Percentiles rank a stretch among this genome's conserved stretches.
Evolutionary conservation across 2,888 invertebrate species (phyloP).

Genomic region (Campoplex nolae): DNA sequence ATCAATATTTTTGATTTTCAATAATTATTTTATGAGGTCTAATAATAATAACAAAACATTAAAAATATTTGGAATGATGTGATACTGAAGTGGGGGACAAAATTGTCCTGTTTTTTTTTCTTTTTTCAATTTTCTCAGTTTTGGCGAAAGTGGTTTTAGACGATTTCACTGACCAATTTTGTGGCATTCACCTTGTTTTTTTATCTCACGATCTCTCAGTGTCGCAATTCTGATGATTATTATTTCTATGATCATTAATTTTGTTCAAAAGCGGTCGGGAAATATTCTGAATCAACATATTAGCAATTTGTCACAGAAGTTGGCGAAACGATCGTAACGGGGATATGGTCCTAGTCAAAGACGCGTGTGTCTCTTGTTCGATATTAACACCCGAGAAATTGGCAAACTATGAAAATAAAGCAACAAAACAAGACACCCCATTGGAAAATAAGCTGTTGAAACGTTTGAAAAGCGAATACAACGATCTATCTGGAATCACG

Average conservation of each 20-base stretch:
- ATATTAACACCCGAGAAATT: constrained; percentile 58
- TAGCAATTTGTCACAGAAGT: constrained; percentile 64
- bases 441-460: constrained; percentile 69
- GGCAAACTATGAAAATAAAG: neutral
- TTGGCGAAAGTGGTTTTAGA: neutral
- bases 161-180: neutral
- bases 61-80: too few relatives aligned
- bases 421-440: constrained; percentile 49
- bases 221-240: neutral
- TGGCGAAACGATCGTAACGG: constrained; percentile 58
- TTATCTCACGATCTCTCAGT: neutral
- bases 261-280: neutral
- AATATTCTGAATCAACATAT: neutral
- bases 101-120: too few relatives aligned
- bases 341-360: constrained; percentile 75
- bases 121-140: neutral
- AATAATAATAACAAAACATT: too few relatives aligned
- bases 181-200: neutral
- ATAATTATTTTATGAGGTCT: too few relatives aligned
- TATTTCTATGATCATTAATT: neutral
- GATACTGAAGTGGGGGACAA: too few relatives aligned
- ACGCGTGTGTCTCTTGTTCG: constrained; percentile 74
- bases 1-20: too few relatives aligned
- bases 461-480: constrained; percentile 73
- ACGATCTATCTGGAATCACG: constrained; percentile 74